phyloP scores from a whole-genome alignment of 2,113 vertebrate genomes.

The Ceyx cyanopectus region DNA sequence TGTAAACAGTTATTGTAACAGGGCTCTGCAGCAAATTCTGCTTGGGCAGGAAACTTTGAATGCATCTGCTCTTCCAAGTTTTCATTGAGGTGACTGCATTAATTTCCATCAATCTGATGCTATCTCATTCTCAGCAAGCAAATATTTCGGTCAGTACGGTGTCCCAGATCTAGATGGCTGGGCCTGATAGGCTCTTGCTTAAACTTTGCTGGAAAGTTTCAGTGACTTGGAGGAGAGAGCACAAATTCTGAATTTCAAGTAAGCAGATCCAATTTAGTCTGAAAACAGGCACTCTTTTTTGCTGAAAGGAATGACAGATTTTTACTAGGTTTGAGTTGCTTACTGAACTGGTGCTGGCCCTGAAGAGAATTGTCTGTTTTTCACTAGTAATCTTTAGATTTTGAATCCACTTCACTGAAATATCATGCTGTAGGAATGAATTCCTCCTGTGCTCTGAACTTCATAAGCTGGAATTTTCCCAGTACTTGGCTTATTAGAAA shows the following conservation, averaged over 20 bases:
- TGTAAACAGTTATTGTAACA: slow-evolving; percentile 50
- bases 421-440: slow-evolving; percentile 36
- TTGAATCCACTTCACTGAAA: slow-evolving; percentile 2
- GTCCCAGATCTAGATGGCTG: slow-evolving; percentile 33
- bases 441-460: slow-evolving; percentile 45
- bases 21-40: neutral
- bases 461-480: slow-evolving; percentile 48
- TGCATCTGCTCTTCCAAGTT: slow-evolving; percentile 13
- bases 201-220: slow-evolving; percentile 27
- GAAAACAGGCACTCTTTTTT: neutral
- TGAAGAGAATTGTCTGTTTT: neutral
- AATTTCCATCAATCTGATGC: slow-evolving; percentile 45
- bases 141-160: slow-evolving; percentile 24
- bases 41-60: slow-evolving; percentile 27
- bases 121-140: slow-evolving; percentile 30
- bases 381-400: slow-evolving; percentile 1
- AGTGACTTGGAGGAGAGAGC: neutral
- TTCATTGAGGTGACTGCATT: slow-evolving; percentile 49
- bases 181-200: neutral
- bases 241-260: slow-evolving; percentile 6
- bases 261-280: neutral
- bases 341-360: neutral
- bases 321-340: neutral
- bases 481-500: slow-evolving; percentile 27
- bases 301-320: neutral